Evolutionary conservation across 2,797 vertebrate genomes (phyloP).

Genomic region (Pithecia hirsuta): DNA sequence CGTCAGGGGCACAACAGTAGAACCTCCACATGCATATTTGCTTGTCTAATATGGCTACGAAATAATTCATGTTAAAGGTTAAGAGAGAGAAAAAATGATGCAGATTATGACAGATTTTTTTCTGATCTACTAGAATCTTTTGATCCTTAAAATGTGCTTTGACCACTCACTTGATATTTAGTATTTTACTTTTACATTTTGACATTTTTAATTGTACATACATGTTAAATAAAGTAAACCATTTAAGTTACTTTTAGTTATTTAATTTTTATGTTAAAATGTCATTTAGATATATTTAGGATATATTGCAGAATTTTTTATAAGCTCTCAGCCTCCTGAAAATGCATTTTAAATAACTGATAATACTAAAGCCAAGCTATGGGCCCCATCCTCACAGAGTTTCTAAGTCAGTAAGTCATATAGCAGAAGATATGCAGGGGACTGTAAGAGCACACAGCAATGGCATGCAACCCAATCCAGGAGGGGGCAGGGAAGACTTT

Average conservation of each 20-base stretch:
- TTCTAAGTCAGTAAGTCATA: neutral
- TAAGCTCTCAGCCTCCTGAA: neutral
- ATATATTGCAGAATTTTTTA: neutral
- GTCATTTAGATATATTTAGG: neutral
- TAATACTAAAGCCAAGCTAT: neutral
- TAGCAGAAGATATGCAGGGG: neutral
- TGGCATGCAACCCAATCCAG: neutral
- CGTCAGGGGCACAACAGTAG: neutral
- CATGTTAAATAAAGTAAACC: neutral
- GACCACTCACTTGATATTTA: neutral
- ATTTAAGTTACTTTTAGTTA: neutral
- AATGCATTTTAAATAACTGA: neutral
- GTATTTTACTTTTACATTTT: neutral
- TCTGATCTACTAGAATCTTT: neutral
- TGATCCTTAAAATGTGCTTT: neutral
- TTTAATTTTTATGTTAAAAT: neutral
- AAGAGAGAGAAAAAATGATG: neutral
- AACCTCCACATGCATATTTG: neutral
- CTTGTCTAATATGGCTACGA: neutral
- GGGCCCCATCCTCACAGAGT: too few species aligned
- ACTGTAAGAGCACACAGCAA: neutral
- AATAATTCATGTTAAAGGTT: neutral
- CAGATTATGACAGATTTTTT: neutral
- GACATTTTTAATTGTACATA: neutral
- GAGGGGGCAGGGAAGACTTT: neutral